These are phyloP conservation scores for Aporophyla lueneburgensis DNA, from an alignment of 2,888 invertebrate genomes.

Conservation along the genomic window DNA sequence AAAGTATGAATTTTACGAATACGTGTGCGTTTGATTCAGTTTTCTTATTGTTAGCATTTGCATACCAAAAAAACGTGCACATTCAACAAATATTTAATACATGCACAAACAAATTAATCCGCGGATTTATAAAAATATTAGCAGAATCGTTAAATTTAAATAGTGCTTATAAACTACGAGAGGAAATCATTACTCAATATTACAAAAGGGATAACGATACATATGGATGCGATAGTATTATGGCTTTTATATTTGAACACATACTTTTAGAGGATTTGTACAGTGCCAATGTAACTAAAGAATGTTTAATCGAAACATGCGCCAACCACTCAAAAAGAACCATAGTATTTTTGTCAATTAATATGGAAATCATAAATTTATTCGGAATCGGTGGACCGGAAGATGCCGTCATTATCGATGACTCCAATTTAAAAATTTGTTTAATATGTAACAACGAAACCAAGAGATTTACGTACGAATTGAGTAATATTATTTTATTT, in stretches of 20 bases:
- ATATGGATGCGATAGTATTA: conserved; percentile 5
- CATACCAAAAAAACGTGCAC: conserved; percentile 3
- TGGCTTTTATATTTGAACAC: conserved; percentile 5
- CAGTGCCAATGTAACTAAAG: conserved; percentile 9
- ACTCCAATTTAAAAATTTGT: conserved; percentile 22
- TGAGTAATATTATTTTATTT: conserved; percentile 16
- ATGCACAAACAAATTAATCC: conserved; percentile 1
- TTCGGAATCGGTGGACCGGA: conserved; percentile 13
- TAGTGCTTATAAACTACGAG: conserved; percentile 4
- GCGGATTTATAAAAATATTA: background rate
- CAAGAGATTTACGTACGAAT: conserved; percentile 24
- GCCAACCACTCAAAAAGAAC: conserved; percentile 4
- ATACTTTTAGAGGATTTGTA: background rate
- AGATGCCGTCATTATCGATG: conserved; percentile 13
- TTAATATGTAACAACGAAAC: conserved; percentile 14
- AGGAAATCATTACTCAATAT: conserved; percentile 1
- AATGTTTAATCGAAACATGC: conserved; percentile 2
- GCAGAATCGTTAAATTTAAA: conserved; percentile 5
- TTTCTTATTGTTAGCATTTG: conserved; percentile 13
- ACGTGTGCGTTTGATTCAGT: conserved; percentile 12
- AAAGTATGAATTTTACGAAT: background rate
- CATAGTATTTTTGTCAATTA: background rate
- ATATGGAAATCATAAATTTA: conserved; percentile 8
- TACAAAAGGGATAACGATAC: background rate
- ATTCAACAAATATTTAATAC: conserved; percentile 7